Evolutionary conservation across 2,888 invertebrate genomes (phyloP), one percentile per base, ranked within the genome.

Genomic region (Eristalis pertinax): DNA sequence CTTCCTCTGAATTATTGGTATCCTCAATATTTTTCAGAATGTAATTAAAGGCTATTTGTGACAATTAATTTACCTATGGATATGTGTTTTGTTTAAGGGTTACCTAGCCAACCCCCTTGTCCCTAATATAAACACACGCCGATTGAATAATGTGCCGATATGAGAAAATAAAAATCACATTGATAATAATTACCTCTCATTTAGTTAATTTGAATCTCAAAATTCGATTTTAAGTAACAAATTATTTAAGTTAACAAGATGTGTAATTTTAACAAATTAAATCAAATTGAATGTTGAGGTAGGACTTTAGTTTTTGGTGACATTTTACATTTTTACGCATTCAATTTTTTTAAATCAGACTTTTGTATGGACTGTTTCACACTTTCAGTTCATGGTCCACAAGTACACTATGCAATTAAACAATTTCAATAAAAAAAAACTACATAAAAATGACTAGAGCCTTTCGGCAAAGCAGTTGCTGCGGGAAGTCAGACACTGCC

Each of bases 381-480:
- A 50, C n/a, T n/a, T 50, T 64, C 13, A 19, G 50, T 64, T 64
- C 63, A 73, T 56, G 22, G 38, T 74, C n/a, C 35, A n/a, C 13
- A 32, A 43, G n/a, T n/a, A 50, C 43, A 50, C 43, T n/a, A 50
- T 15, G 4, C 7, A 13, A 50, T 50, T n/a, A 50, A 50, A 50
- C 7, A 50, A 50, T n/a, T 50, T 50, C 43, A 50, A 70, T 26
- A 58, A 68, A 50, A 29, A 60, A 60, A 13, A 41, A 7, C 41
- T 68, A 10, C 24, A 62, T 62, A 77, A 41, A 77, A 69, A 60
- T 15, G 15, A n/a, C 24, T 26, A 63, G 43, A 32, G 43, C 63
- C 69, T 77, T 69, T 62, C 77, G 77, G 77, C 68, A 69, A 72
- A 60, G 68, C 60, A 15, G 29, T 32, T 60, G 60, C 68, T 13